A percentile compares a stretch with the other conserved stretches of the same genome.
phyloP scores from a whole-genome alignment of 1,140 invertebrate species.

The Caenorhabditis inopinata region DNA sequence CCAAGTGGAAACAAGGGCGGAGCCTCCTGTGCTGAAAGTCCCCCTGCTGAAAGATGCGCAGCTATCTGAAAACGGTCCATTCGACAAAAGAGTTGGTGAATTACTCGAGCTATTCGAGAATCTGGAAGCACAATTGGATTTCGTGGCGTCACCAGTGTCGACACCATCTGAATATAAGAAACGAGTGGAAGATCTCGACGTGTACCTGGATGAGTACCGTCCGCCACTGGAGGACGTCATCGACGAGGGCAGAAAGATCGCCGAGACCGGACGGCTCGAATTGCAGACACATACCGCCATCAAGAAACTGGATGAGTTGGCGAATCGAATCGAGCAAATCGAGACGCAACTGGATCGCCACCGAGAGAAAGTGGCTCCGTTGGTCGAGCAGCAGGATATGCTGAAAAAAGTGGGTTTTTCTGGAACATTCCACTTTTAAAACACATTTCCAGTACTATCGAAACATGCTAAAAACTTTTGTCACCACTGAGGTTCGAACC shows the following conservation, averaged over 20 bases:
- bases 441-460: no score
- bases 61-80: no score
- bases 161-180: constrained; percentile 48
- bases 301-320: constrained; percentile 54
- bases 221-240: constrained; percentile 52
- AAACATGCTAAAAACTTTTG: no score
- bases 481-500: no score
- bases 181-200: constrained; percentile 48
- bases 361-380: constrained; percentile 12
- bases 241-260: constrained; percentile 53
- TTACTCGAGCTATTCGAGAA: constrained; percentile 46
- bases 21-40: background rate
- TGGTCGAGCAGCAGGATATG: constrained; percentile 10
- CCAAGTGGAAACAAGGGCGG: background rate
- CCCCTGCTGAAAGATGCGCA: no score
- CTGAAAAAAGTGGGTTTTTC: constrained; percentile 11
- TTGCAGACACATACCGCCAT: constrained; percentile 52
- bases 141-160: constrained; percentile 47
- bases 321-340: constrained; percentile 22
- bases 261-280: constrained; percentile 57
- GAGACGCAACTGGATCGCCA: constrained; percentile 48
- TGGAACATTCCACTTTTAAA: no score
- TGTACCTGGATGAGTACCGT: constrained; percentile 44
- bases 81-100: constrained; percentile 47
- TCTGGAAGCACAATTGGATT: constrained; percentile 48